phyloP scores from a whole-genome alignment of 2,797 vertebrate genomes.

The Rhabdophis nuchalis region DNA sequence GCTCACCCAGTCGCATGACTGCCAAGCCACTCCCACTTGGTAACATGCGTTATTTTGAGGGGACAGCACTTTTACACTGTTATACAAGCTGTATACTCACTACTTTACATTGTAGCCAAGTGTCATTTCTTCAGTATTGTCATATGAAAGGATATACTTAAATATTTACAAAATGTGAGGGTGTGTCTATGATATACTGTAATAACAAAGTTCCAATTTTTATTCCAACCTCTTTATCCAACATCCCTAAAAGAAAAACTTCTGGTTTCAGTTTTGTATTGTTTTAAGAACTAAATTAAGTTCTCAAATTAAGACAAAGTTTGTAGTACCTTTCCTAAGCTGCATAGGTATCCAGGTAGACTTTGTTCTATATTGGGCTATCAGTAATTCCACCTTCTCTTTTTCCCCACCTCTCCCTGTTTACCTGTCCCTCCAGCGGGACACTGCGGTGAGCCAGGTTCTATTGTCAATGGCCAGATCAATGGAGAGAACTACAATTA shows the following conservation, averaged over 20 bases:
- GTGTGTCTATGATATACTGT: too few relatives aligned
- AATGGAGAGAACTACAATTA: constrained; percentile 96
- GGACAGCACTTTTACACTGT: too few relatives aligned
- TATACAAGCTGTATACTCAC: too few relatives aligned
- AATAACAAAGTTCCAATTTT: not conserved
- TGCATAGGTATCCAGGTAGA: not conserved
- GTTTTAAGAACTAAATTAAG: not conserved
- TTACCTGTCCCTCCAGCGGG: constrained; percentile 72
- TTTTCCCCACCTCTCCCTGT: not conserved
- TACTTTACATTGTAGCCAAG: too few relatives aligned
- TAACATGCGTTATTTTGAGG: too few relatives aligned
- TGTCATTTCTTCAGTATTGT: too few relatives aligned
- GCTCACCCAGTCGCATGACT: too few relatives aligned
- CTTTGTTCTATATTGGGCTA: accelerated
- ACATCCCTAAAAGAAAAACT: not conserved
- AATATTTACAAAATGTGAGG: too few relatives aligned
- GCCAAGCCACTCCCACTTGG: too few relatives aligned
- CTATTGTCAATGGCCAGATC: constrained; percentile 94
- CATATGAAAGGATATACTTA: too few relatives aligned
- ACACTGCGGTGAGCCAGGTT: constrained; percentile 91
- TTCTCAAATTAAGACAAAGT: not conserved
- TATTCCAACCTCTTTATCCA: not conserved
- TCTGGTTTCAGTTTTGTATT: not conserved
- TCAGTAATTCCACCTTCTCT: accelerated
- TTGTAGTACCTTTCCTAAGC: not conserved